These are phyloP conservation scores for Sphecodes monilicornis DNA, from an alignment of 2,888 invertebrate genomes.

Conservation along the genomic window DNA sequence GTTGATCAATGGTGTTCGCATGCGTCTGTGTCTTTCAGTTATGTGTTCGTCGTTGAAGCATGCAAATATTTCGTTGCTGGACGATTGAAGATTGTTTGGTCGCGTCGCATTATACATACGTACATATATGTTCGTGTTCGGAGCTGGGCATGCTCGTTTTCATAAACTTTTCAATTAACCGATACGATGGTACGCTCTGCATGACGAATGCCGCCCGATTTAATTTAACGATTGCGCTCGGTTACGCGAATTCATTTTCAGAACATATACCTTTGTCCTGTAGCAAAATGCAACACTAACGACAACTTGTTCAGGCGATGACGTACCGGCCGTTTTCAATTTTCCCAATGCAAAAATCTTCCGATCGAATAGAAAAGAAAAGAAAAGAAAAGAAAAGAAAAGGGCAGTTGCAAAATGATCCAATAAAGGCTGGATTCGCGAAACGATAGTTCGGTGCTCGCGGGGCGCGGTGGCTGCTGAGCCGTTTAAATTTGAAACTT, in stretches of 20 bases:
- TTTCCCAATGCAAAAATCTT: too few relatives aligned
- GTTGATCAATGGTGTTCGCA: conserved; percentile 14
- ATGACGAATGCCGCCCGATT: conserved; percentile 1
- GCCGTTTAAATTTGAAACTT: not conserved
- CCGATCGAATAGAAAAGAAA: too few relatives aligned
- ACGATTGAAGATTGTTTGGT: not conserved
- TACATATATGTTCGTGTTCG: not conserved
- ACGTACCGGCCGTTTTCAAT: too few relatives aligned
- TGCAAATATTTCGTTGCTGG: conserved; percentile 12
- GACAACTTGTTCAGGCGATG: too few relatives aligned
- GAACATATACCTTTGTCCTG: not conserved
- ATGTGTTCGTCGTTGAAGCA: not conserved
- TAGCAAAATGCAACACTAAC: too few relatives aligned
- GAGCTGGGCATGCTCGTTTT: conserved; percentile 17
- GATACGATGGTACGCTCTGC: not conserved
- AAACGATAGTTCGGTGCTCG: too few relatives aligned
- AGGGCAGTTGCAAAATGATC: not conserved
- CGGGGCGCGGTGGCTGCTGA: not conserved
- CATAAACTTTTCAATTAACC: conserved; percentile 1
- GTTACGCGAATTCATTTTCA: conserved; percentile 1
- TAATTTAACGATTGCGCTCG: not conserved
- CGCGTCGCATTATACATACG: not conserved
- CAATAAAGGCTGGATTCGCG: not conserved
- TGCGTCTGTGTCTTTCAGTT: not conserved
- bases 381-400: not conserved